Conservation (phyloP, 2,797 vertebrate genomes). For the Prionace glauca region DNA sequence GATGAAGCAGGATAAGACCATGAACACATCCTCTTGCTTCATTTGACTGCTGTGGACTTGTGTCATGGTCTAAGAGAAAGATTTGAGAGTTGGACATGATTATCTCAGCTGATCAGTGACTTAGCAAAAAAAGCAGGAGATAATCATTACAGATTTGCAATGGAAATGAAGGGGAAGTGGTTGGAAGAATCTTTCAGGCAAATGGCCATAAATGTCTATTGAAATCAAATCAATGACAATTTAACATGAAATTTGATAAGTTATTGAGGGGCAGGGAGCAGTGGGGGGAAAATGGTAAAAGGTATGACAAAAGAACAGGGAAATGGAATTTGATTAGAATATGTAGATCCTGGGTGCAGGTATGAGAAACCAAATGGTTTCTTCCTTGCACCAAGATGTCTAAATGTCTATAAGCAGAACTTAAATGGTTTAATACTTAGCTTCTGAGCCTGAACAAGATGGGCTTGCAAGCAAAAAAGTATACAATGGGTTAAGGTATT, state of each 20-base stretch:
- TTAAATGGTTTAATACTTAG: too few species aligned
- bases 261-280: neutral
- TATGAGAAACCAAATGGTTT: neutral
- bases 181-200: neutral
- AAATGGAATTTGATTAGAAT: neutral
- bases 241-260: neutral
- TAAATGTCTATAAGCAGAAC: neutral
- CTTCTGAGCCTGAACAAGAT: neutral
- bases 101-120: neutral
- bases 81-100: neutral
- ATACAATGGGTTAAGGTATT: constrained; percentile 3
- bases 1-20: neutral
- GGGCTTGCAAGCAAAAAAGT: neutral
- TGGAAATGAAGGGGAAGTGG: neutral
- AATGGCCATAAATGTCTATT: neutral
- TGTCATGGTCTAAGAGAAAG: neutral
- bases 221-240: neutral
- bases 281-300: neutral
- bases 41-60: neutral
- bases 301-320: neutral
- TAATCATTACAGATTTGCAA: neutral
- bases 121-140: neutral
- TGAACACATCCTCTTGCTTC: neutral
- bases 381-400: neutral
- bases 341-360: neutral